Base-by-base conservation (phyloP, 2,888 invertebrate genomes). In the Megamerina dolium region DNA sequence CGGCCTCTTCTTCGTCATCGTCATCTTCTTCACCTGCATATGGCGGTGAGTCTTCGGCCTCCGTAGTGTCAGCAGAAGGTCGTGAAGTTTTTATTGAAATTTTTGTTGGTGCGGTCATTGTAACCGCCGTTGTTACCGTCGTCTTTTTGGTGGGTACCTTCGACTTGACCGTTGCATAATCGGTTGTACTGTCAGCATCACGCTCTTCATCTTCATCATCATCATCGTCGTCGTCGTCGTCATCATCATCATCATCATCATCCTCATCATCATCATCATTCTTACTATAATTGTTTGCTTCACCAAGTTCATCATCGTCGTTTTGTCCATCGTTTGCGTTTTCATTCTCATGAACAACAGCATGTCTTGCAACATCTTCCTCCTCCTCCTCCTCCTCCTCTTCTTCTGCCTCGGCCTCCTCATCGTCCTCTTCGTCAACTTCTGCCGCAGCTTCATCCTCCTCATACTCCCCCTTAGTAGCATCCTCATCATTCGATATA, bases 301-400 rank as follows among this genome's bases (percentile, higher is more conserved):
- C 55, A 27, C 67, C 65, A 12, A 75, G 75, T 41, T 75, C 41
- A 18, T 50, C 49, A 3, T 44, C 57, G n/a, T 48, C 57, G 19
- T 59, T 56, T 17, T 41, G 6, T 35, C 31, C 13, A 23, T 56
- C 57, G 20, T 36, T 2, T 3, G 29, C 45, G 14, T 13, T 40
- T 2, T 52, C 54, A 30, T 60, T 57, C 16, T 68, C 66, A 26
- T 66, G 69, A 48, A 65, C 56, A 23, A 59, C 56, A 17, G 61
- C 55, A 37, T 70, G 2, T 46, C 51, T 4, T 49, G 49, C 53
- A 17, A 50, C 52, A n/a, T 52, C 53, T 12, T 51, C 49, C 2
- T 54, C 53, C 26, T 53, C 60, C 5, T 52, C 57, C 12, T 44
- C 53, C 10, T 45, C 50, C 2, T 48, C 49, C 1, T 46, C 45